phyloP scores from a whole-genome alignment of 2,888 invertebrate species.

The Philereme transversata region DNA sequence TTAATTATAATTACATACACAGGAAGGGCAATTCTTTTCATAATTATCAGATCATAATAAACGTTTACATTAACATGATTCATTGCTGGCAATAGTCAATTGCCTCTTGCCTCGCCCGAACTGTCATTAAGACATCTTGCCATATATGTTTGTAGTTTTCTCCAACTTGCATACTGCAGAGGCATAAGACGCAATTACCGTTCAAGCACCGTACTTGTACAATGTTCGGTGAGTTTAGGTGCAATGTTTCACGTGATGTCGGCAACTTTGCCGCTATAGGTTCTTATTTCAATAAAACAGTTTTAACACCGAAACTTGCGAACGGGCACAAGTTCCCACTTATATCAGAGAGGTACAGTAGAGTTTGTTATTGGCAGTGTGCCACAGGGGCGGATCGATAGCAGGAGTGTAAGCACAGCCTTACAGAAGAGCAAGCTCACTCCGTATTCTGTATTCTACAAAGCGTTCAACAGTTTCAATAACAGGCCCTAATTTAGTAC shows the following conservation, averaged over 20 bases:
- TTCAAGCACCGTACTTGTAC: slow-evolving; percentile 11
- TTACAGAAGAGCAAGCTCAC: slow-evolving; percentile 16
- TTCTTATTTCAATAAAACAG: slow-evolving; percentile 54
- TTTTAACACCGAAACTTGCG: slow-evolving; percentile 59
- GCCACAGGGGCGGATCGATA: slow-evolving; percentile 77
- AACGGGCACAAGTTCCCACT: slow-evolving; percentile 54
- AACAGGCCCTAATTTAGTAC: too few species aligned
- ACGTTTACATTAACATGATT: too few species aligned
- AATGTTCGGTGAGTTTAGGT: slow-evolving; percentile 8
- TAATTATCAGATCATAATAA: too few species aligned
- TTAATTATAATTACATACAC: too few species aligned
- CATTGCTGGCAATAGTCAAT: too few species aligned
- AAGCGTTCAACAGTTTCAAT: slow-evolving; percentile 8
- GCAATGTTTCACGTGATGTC: slow-evolving; percentile 26
- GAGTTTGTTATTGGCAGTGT: slow-evolving; percentile 73
- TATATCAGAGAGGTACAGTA: slow-evolving; percentile 56
- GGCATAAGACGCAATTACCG: slow-evolving; percentile 12
- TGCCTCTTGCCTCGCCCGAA: too few species aligned
- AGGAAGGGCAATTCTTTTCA: too few species aligned
- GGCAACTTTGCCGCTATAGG: slow-evolving; percentile 34
- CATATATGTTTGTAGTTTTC: too few species aligned
- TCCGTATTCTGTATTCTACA: slow-evolving; percentile 18
- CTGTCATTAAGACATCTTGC: too few species aligned
- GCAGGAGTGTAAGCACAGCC: slow-evolving; percentile 35
- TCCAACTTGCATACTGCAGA: too few species aligned